Base-by-base conservation (phyloP, 1,140 invertebrate species). In the Dendroctonus ponderosae region DNA sequence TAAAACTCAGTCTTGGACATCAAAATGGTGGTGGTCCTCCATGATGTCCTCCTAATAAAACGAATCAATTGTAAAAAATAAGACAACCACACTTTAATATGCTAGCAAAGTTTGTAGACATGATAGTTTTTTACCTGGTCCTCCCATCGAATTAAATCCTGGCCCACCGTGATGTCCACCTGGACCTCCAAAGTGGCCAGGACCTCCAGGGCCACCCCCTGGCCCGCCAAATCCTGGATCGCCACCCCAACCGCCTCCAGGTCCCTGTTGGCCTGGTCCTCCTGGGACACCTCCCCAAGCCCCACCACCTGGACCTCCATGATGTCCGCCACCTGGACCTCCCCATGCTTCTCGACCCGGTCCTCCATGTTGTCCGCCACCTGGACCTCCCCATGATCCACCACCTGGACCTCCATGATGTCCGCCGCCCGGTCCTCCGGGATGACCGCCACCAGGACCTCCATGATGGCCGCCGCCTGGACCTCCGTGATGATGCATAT, bases 161-260 rank as follows among this genome's bases (percentile, higher is more conserved):
- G n/a, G 43, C 8, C 8, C 8, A 46, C 8, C 43, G n/a, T 46
- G n/a, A 26, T 26, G 26, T 26, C 26, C 43, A 9, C 43, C 8
- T 8, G 43, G n/a, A 46, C 43, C 43, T 46, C n/a, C n/a, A 46
- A 46, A 46, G n/a, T 9, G 8, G n/a, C n/a, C n/a, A 4, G n/a
- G 43, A 9, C 8, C n/a, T 46, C 8, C n/a, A 12, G n/a, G 43
- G 37, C 54, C 63, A 48, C 63, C 63, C 4, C 63, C 54, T 38
- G 42, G 39, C 26, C 38, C 37, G 15, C 54, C 43, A 44, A 46
- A 39, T 6, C 14, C 43, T 12, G 12, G n/a, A 44, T 46, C 42
- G 46, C 58, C 58, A 6, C 42, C 12, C 11, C 43, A 48, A n/a
- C 41, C 37, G 7, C 58, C 43, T 37, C 26, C 26, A 26, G 26